phyloP scores from a whole-genome alignment of 2,113 vertebrate species.

The Galbula dea region DNA sequence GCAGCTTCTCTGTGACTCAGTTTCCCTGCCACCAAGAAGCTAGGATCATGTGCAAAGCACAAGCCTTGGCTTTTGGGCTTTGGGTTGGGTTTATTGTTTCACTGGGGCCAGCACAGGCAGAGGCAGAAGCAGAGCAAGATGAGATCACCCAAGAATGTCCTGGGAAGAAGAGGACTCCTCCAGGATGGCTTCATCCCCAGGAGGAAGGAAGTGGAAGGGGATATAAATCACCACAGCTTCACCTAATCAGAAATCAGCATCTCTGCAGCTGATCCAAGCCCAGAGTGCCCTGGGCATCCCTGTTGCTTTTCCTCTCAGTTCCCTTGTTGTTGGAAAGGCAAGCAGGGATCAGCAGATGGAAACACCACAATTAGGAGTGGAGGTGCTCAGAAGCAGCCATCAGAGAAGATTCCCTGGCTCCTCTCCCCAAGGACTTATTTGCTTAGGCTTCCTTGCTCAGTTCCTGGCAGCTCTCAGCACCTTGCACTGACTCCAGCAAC shows the following conservation, averaged over 20 bases:
- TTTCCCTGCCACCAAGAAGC: neutral
- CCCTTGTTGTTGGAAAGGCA: constrained; percentile 34
- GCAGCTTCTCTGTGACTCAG: neutral
- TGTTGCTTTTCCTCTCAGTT: constrained; percentile 22
- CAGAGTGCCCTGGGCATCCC: constrained; percentile 34
- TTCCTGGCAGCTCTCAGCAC: neutral
- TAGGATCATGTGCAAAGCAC: neutral
- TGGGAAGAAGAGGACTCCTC: constrained; percentile 1
- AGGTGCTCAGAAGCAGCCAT: neutral
- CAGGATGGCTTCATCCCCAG: neutral
- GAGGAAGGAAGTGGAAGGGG: constrained; percentile 37
- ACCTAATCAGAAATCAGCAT: neutral
- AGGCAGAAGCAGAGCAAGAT: neutral
- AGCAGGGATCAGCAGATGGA: constrained; percentile 39
- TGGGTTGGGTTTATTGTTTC: neutral
- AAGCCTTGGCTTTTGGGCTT: too few relatives aligned
- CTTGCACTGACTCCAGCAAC: neutral
- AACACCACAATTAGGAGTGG: constrained; percentile 37
- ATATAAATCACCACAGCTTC: constrained; percentile 8
- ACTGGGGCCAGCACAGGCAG: neutral
- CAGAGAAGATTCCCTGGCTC: constrained; percentile 46
- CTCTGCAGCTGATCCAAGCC: constrained; percentile 16
- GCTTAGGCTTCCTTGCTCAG: neutral
- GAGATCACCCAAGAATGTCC: neutral
- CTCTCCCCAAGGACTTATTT: neutral